Conservation (phyloP, 2,888 invertebrate genomes). For the Drosophila rellima region DNA sequence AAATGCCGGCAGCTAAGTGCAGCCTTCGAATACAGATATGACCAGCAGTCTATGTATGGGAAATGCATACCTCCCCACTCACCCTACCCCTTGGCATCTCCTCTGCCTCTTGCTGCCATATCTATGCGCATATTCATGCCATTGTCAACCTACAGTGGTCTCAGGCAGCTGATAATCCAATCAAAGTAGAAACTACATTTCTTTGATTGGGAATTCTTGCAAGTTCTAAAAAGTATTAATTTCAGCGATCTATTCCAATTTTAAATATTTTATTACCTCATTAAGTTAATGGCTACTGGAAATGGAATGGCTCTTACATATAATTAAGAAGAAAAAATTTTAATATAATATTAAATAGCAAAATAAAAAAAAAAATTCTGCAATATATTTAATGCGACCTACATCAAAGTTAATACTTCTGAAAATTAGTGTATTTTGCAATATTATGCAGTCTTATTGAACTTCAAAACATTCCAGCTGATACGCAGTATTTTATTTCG, state of each 20-base stretch:
- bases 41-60: constrained; percentile 2
- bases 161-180: not conserved
- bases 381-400: too few relatives aligned
- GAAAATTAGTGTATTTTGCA: too few relatives aligned
- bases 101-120: not conserved
- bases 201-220: not conserved
- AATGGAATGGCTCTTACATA: too few relatives aligned
- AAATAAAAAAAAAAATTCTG: too few relatives aligned
- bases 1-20: constrained; percentile 61
- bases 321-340: too few relatives aligned
- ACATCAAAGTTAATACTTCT: too few relatives aligned
- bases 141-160: constrained; percentile 25
- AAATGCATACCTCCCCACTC: not conserved
- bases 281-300: too few relatives aligned
- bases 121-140: constrained; percentile 1
- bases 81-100: not conserved
- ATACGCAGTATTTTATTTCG: too few relatives aligned
- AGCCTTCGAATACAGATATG: constrained; percentile 52
- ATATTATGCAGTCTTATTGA: too few relatives aligned
- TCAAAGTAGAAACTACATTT: not conserved
- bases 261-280: not conserved
- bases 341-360: too few relatives aligned
- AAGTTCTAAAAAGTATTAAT: not conserved
- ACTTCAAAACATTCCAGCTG: too few relatives aligned
- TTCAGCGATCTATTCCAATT: not conserved